Percentiles rank a stretch among this genome's conserved stretches.
Conservation (phyloP, 2,797 vertebrate genomes). For the Chaetodon trifasciatus region DNA sequence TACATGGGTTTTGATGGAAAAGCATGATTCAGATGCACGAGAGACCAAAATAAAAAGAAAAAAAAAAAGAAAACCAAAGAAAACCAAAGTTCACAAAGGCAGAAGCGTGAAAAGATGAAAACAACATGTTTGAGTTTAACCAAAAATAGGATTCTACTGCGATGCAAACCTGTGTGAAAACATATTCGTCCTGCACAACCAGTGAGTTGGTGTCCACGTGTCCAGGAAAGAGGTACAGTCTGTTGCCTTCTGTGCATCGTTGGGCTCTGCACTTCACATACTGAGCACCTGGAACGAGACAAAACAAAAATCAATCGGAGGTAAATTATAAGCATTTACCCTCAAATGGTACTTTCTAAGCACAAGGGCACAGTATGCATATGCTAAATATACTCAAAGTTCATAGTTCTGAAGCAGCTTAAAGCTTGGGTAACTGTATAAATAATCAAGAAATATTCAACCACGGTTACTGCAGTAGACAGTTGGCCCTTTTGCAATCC, state of each 20-base stretch:
- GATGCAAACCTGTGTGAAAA: slow-evolving; percentile 94
- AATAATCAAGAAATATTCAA: slow-evolving; percentile 17
- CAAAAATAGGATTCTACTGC: slow-evolving; percentile 20
- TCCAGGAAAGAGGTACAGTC: slow-evolving; percentile 90
- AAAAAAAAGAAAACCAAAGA: background rate
- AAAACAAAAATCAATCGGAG: slow-evolving; percentile 67
- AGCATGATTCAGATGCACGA: slow-evolving; percentile 59
- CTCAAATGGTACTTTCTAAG: slow-evolving; percentile 45
- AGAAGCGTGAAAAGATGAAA: slow-evolving; percentile 26
- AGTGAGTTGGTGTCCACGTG: slow-evolving; percentile 94
- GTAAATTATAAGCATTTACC: slow-evolving; percentile 65
- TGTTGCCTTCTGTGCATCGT: slow-evolving; percentile 90
- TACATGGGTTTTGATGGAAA: slow-evolving; percentile 75
- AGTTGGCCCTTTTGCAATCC: slow-evolving; percentile 20
- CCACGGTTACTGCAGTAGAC: background rate
- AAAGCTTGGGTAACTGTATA: background rate
- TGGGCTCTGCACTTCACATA: slow-evolving; percentile 96
- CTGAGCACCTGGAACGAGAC: slow-evolving; percentile 87
- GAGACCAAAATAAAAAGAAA: slow-evolving; percentile 39
- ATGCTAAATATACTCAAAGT: slow-evolving; percentile 29
- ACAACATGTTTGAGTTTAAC: slow-evolving; percentile 27
- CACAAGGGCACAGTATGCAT: slow-evolving; percentile 29
- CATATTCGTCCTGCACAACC: slow-evolving; percentile 96
- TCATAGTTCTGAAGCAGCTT: slow-evolving; percentile 17
- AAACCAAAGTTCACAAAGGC: slow-evolving; percentile 48